These are phyloP conservation scores for Trisateles emortualis DNA, from an alignment of 2,888 invertebrate genomes.

Conservation along the genomic window DNA sequence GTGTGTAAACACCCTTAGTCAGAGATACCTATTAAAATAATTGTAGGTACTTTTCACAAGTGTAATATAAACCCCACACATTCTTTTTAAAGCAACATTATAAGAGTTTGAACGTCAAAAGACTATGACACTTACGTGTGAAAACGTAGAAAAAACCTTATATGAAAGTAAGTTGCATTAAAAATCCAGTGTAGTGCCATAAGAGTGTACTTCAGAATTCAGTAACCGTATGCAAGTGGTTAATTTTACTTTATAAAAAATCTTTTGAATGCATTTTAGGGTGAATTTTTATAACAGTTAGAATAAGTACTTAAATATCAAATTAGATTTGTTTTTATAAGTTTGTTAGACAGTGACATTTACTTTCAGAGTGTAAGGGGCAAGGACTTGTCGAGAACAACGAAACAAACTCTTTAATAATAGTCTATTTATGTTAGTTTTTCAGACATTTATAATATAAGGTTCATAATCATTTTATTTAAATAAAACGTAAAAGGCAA, in stretches of 20 bases:
- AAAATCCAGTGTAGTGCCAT: slow-evolving; percentile 58
- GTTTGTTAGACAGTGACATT: too few relatives aligned
- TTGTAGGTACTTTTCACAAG: slow-evolving; percentile 23
- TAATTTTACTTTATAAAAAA: slow-evolving; percentile 54
- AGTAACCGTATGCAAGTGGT: slow-evolving; percentile 57
- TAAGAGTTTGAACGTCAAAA: slow-evolving; percentile 61
- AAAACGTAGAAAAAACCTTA: slow-evolving; percentile 59
- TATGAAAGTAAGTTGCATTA: slow-evolving; percentile 65
- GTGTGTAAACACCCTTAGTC: background rate
- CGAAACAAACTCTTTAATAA: too few relatives aligned
- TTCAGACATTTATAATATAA: too few relatives aligned
- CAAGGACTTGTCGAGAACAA: too few relatives aligned
- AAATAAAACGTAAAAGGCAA: too few relatives aligned
- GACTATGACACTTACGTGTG: slow-evolving; percentile 68
- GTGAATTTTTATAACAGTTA: slow-evolving; percentile 22
- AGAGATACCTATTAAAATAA: slow-evolving; percentile 12
- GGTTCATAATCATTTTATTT: too few relatives aligned
- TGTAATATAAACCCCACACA: slow-evolving; percentile 27
- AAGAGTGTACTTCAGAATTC: slow-evolving; percentile 62
- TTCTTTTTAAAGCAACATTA: slow-evolving; percentile 28
- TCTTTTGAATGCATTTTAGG: slow-evolving; percentile 44
- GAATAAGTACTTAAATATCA: too few relatives aligned
- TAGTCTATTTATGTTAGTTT: too few relatives aligned
- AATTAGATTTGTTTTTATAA: too few relatives aligned
- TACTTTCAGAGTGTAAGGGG: too few relatives aligned